A percentile compares a stretch with the other conserved stretches of the same genome.
Conservation (phyloP, 64 coral and sea anemone genomes). For the Stichodactyla helianthus region DNA sequence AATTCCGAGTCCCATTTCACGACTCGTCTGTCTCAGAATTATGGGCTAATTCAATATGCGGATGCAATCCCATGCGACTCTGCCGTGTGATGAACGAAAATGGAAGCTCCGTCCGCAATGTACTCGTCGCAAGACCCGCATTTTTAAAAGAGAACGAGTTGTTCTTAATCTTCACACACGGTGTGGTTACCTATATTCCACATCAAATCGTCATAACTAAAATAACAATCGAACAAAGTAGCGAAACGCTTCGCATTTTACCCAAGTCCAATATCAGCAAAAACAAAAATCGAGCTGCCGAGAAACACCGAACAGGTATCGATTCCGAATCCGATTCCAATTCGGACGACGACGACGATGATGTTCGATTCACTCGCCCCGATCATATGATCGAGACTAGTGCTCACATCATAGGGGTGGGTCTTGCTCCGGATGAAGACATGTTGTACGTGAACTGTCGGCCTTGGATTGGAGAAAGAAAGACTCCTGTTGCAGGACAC, state of each 20-base stretch:
- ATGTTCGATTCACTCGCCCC: constrained; percentile 16
- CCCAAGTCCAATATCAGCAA: background rate
- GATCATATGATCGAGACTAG: constrained; percentile 76
- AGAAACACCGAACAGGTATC: background rate
- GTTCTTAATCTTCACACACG: constrained; percentile 81
- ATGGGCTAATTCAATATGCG: constrained; percentile 60
- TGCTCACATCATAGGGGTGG: constrained; percentile 73
- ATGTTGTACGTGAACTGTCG: constrained; percentile 86
- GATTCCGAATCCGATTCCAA: background rate
- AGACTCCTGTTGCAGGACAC: background rate
- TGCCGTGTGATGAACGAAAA: constrained; percentile 67
- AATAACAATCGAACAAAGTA: background rate
- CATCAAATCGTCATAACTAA: constrained; percentile 77
- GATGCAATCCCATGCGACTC: constrained; percentile 18
- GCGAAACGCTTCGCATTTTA: background rate
- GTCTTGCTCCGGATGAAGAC: constrained; percentile 59
- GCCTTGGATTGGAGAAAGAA: constrained; percentile 24
- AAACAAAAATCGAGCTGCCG: background rate
- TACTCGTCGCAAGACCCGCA: constrained; percentile 55
- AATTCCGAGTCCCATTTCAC: constrained; percentile 52
- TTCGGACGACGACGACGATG: background rate
- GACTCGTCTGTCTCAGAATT: constrained; percentile 68
- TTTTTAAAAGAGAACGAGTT: background rate
- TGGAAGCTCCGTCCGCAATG: constrained; percentile 68
- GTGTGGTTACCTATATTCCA: constrained; percentile 59